Conservation (phyloP, 2,888 invertebrate species). For the Lottia gigantea region DNA sequence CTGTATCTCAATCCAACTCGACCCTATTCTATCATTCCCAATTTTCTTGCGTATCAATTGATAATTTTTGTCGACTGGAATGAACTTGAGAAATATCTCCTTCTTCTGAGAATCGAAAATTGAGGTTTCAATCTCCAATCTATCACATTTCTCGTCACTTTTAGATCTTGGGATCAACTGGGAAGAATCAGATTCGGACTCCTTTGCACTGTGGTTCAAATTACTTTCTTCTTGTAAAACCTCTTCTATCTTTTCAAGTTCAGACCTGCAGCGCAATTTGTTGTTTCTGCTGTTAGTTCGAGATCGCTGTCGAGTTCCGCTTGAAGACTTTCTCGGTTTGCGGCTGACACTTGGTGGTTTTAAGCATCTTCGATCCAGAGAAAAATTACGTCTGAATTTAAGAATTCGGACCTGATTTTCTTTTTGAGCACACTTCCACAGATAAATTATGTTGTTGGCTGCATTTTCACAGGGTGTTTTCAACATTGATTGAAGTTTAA, state of each 20-base stretch:
- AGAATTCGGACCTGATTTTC: background rate
- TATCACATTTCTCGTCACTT: background rate
- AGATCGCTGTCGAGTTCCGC: background rate
- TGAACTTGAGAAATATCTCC: background rate
- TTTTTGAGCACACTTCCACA: background rate
- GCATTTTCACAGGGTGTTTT: background rate
- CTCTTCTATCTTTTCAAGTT: too few relatives aligned
- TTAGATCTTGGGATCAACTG: background rate
- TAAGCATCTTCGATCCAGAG: background rate
- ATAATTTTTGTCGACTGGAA: background rate
- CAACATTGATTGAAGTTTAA: too few relatives aligned
- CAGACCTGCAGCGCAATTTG: too few relatives aligned
- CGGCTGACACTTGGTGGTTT: too few relatives aligned
- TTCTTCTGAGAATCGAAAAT: background rate
- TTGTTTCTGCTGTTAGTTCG: too few relatives aligned
- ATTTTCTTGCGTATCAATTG: background rate
- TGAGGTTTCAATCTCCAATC: background rate
- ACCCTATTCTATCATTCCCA: background rate
- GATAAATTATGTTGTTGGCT: background rate
- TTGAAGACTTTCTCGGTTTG: too few relatives aligned
- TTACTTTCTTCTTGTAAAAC: background rate
- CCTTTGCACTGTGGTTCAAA: background rate
- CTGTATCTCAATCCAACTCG: background rate
- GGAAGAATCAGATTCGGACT: background rate
- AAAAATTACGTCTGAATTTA: background rate